Evolutionary conservation across 1,140 invertebrate genomes (phyloP), one percentile per base, ranked within the genome.

Genomic region (Diorhabda elongata): DNA sequence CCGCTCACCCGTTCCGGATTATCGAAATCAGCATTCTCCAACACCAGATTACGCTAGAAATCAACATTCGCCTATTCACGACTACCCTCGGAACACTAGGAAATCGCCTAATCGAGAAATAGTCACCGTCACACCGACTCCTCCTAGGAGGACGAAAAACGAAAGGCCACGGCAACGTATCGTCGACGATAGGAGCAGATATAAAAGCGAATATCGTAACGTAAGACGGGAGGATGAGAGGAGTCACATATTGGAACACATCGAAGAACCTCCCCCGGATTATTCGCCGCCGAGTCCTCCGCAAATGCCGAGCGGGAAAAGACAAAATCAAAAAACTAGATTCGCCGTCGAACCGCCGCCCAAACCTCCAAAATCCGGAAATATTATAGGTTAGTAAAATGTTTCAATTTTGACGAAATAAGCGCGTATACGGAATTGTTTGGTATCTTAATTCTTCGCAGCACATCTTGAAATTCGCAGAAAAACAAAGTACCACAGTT

Each of bases 281-380:
- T 91, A 90, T 76, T 89, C 88, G 3, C 89, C 89, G 2, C 87
- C 87, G 2, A 83, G 85, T 58, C 86, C 87, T 1, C 86, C 86
- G 4, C 81, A 82, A 42, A 79, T 82, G 57, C 79, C 81, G 9
- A 79, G 80, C 2, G 77, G 84, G 68, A 83, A 86, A 41, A 89
- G 89, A 77, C 84, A 85, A 69, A 85, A 86, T 78, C 88, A 90
- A 75, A 87, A 88, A 74, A 90, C 88, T 0, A 82, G 87, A 42
- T 90, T 90, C 75, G 88, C 87, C 6, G 83, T 84, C 26, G 87
- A 88, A 70, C 79, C 82, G 59, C 79, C 81, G n/a, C 79, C 81
- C 59, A 79, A 79, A n/a, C 78, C 81, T 8, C 80, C 83, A 41
- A 80, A 81, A 67, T 77, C 74, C 68, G 81, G 77, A 26, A 82